Evolutionary conservation across 2,888 invertebrate species (phyloP).

Genomic region (Thelaira solivaga): DNA sequence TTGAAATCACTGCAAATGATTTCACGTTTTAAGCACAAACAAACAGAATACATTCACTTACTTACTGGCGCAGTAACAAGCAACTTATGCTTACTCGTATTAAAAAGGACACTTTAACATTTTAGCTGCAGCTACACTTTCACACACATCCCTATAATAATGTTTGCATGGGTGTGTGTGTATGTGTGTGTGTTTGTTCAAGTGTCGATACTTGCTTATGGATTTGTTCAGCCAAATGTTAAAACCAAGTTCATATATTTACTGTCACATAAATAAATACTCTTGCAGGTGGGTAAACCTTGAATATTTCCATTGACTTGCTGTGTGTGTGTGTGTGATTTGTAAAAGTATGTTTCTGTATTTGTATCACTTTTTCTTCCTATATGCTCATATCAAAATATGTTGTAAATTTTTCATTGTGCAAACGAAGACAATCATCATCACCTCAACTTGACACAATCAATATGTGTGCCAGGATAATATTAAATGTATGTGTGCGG

Average conservation of each 20-base stretch:
- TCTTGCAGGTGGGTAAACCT: not conserved
- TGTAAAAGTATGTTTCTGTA: not conserved
- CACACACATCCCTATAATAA: not conserved
- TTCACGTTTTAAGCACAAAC: constrained; percentile 25
- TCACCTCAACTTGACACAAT: not conserved
- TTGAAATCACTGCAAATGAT: constrained; percentile 45
- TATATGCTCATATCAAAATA: constrained; percentile 23
- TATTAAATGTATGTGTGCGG: no score
- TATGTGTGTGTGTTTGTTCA: no score
- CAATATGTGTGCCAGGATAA: no score
- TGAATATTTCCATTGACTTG: no score
- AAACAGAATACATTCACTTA: no score
- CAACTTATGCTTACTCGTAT: not conserved
- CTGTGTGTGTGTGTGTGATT: not conserved
- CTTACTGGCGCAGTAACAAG: not conserved
- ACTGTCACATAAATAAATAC: not conserved
- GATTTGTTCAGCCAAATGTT: not conserved
- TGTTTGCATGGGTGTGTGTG: no score
- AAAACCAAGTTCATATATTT: constrained; percentile 30
- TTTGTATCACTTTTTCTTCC: not conserved
- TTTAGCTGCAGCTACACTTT: not conserved
- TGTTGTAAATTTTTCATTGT: constrained; percentile 14
- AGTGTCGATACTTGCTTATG: not conserved
- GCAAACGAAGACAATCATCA: not conserved
- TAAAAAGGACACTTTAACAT: not conserved